Evolutionary conservation across 2,113 vertebrate species (phyloP), one percentile per base, ranked within the genome.

Genomic region (Bagarius yarrelli): DNA sequence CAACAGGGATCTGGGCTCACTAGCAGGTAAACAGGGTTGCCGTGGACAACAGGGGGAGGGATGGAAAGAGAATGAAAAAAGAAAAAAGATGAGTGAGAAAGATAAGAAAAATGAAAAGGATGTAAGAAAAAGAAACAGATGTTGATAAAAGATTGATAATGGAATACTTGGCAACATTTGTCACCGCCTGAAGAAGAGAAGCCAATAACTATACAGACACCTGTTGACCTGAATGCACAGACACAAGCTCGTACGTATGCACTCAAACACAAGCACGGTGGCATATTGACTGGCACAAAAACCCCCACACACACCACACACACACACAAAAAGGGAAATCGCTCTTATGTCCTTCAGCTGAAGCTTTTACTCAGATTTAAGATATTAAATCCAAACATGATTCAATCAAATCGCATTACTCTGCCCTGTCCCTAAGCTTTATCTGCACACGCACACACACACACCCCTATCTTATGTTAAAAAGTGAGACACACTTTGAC

Each of bases 321-420:
- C 76, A 81, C 89, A 84, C 83, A 85, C 85, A 83, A 78, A 87
- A 86, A 85, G 75, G 81, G 86, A 89, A 91, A 89, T 90, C 88
- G 89, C 83, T 67, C 66, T 50, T n/a, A 84, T 85, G 88, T 87
- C 81, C 85, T 88, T 86, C 87, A 85, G 47, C 55, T 84, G 75
- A 87, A 88, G 89, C 89, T 92, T 93, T 91, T 47, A 40, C 50
- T 21, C 27, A 90, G 92, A 93, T 93, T 92, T 84, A 83, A 87
- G 87, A 92, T 91, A 93, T 92, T 92, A 92, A 92, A 92, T 89
- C 90, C 90, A 92, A 89, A 92, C 91, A 92, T 92, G 90, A 92
- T 93, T 90, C 89, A 92, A 92, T 92, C 90, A 91, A 89, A 91
- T 92, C 87, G 87, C 84, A 87, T 89, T 81, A 88, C 87, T 76